Evolutionary conservation across 30 jellyfish, hydroid and myxozoan genomes (phyloP), one percentile per base, ranked within the genome.

Genomic region (Haliclystus octoradiatus): DNA sequence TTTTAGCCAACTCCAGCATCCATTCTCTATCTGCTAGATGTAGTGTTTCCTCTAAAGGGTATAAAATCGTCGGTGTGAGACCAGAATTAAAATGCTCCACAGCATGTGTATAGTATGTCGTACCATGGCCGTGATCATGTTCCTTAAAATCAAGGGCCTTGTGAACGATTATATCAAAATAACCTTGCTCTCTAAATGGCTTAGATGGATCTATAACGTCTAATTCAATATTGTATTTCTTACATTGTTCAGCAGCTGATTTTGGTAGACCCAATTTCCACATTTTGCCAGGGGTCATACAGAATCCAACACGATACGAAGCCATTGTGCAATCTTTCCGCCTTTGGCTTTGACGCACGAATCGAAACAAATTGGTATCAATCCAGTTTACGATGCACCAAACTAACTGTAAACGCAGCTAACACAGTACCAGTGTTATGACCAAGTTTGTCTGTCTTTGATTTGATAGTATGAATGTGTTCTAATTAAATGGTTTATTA

Each of bases 161-260:
- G 75, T 92, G 99, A 31, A 92, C 50, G 46, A 92, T 83, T 26
- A 83, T 77, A 52, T 83, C 94, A 74, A 77, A 92, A 26, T 95
- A 95, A 29, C 99, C 99, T 74, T 78, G 95, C 34, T 71, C 90
- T 24, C 72, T 79, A 66, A 88, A 27, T 28, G 81, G 72, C 26
- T 31, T 66, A 13, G 70, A 84, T 68, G 76, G 65, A 52, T 90
- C 84, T n/a, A 90, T 82, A n/a, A 75, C 95, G 28, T 68, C 70
- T 49, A 90, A 49, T 57, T 67, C 71, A 26, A 90, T 88, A 66
- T 70, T 57, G 1, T 66, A 74, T 4, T 66, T 79, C 29, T 65
- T 60, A 46, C 97, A 80, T 22, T 65, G 66, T n/a, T 75, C 81
- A 1, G 52, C 70, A 5, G 80, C 62, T 19, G 76, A 62, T 2